Conservation (phyloP, 2,888 invertebrate species). For the Chalcis sispes region DNA sequence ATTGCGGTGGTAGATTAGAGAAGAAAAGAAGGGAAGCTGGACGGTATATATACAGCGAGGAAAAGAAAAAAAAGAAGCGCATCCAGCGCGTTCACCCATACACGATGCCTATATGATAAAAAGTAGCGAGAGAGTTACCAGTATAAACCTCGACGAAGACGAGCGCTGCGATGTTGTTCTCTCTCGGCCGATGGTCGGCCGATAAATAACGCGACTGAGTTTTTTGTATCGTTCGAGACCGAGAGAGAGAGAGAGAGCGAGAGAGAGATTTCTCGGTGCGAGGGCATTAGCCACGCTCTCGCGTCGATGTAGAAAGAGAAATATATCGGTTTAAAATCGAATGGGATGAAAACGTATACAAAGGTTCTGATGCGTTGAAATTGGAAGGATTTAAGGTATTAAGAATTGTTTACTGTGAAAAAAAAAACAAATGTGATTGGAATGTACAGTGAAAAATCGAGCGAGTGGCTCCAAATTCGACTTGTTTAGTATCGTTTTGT, state of each 20-base stretch:
- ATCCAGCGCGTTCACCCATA: neutral
- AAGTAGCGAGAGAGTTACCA: constrained; percentile 7
- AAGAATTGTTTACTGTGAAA: too few relatives aligned
- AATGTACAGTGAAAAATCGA: too few relatives aligned
- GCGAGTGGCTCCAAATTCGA: too few relatives aligned
- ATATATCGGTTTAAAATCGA: neutral
- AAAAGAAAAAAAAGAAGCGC: constrained; percentile 13
- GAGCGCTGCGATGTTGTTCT: neutral
- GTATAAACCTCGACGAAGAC: neutral
- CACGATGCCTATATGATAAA: neutral
- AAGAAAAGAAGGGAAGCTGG: constrained; percentile 18
- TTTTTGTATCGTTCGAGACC: constrained; percentile 12
- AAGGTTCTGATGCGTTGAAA: too few relatives aligned
- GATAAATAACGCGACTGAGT: constrained; percentile 39
- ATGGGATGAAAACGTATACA: too few relatives aligned
- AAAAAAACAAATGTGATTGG: too few relatives aligned
- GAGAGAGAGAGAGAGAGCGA: neutral
- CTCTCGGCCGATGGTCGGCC: constrained; percentile 1
- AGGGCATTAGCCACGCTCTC: constrained; percentile 40
- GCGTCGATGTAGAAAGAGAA: neutral
- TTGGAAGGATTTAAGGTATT: too few relatives aligned
- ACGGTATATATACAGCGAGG: neutral
- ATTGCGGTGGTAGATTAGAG: constrained; percentile 28
- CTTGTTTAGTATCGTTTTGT: too few relatives aligned
- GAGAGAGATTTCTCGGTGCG: neutral